Conservation (phyloP, 2,888 invertebrate species). For the Rhorus exstirpatorius region DNA sequence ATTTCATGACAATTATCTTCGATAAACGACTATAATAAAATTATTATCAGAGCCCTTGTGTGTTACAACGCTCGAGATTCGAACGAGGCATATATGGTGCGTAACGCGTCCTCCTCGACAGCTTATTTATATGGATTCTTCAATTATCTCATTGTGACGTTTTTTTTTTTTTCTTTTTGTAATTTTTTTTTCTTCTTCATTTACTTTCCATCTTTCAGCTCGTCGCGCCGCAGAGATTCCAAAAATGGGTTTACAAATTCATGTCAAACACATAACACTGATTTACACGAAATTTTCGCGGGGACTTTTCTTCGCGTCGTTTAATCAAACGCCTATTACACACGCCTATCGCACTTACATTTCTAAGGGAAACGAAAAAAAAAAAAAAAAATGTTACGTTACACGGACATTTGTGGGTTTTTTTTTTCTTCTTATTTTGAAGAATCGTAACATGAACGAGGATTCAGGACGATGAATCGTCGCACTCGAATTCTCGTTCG, state of each 20-base stretch:
- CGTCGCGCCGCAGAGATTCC: constrained; percentile 68
- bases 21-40: constrained; percentile 58
- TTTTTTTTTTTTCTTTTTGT: constrained; percentile 24
- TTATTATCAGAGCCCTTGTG: constrained; percentile 59
- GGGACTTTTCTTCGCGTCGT: constrained; percentile 17
- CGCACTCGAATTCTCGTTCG: constrained; percentile 16
- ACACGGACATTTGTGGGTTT: neutral
- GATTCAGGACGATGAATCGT: neutral
- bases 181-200: constrained; percentile 14
- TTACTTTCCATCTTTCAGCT: constrained; percentile 40
- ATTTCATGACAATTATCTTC: constrained; percentile 45
- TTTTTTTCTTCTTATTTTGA: constrained; percentile 5
- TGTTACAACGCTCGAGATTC: constrained; percentile 57
- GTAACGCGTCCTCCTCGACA: constrained; percentile 33
- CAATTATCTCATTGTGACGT: constrained; percentile 31
- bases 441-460: constrained; percentile 5
- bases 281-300: constrained; percentile 52
- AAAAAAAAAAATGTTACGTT: constrained; percentile 1
- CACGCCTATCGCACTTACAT: constrained; percentile 53
- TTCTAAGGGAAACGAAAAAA: constrained; percentile 31
- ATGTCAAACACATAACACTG: constrained; percentile 67
- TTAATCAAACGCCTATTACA: constrained; percentile 54
- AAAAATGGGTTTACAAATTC: constrained; percentile 61
- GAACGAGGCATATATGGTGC: constrained; percentile 48
- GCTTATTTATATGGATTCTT: constrained; percentile 52